Percentiles rank a stretch among this genome's conserved stretches.
Evolutionary conservation across 2,797 vertebrate species (phyloP).

Genomic region (Chaenodraco wilsoni): DNA sequence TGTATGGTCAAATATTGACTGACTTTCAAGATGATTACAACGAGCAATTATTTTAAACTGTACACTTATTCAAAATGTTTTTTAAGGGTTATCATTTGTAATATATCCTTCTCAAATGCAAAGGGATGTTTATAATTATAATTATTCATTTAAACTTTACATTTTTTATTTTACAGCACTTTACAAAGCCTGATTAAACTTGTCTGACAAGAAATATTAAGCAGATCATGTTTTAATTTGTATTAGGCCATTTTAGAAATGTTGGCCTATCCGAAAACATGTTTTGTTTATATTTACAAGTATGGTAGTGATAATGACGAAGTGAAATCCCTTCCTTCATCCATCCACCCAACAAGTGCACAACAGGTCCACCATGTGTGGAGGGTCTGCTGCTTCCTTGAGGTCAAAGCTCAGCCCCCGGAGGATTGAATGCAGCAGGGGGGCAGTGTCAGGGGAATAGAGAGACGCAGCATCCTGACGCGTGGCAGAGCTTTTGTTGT

Average conservation of each 20-base stretch:
- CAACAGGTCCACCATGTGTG: conserved; percentile 39
- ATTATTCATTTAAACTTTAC: too few species aligned
- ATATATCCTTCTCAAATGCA: too few species aligned
- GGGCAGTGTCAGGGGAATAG: conserved; percentile 66
- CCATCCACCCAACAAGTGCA: conserved; percentile 12
- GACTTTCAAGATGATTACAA: too few species aligned
- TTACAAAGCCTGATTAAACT: background rate
- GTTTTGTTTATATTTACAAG: background rate
- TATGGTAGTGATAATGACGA: too few species aligned
- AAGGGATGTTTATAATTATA: too few species aligned
- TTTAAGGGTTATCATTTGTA: too few species aligned
- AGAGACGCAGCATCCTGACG: conserved; percentile 76
- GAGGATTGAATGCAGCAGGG: conserved; percentile 51
- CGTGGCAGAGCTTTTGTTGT: conserved; percentile 71
- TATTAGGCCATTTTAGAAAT: background rate
- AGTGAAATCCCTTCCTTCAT: conserved; percentile 1
- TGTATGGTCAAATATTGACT: too few species aligned
- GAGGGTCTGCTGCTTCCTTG: conserved; percentile 47
- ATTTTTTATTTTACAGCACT: too few species aligned
- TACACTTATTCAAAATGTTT: too few species aligned
- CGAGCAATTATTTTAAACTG: too few species aligned
- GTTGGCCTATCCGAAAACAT: background rate
- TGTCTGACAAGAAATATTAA: background rate
- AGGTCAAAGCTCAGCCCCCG: conserved; percentile 68
- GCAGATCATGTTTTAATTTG: background rate